Base-by-base conservation (phyloP, 2,888 invertebrate species). In the Clivina fossor region DNA sequence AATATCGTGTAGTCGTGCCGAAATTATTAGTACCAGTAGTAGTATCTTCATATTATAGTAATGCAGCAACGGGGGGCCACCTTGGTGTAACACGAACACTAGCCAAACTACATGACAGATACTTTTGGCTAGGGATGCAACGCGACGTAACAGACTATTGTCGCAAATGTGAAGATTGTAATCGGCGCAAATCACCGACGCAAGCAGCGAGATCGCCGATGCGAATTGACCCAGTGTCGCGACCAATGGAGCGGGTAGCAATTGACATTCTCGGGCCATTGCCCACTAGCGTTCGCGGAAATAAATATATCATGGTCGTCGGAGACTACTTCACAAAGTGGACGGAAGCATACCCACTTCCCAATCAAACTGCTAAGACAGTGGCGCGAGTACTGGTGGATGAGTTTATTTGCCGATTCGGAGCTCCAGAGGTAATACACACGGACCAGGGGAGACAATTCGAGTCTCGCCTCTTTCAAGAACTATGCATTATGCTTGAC, bases 281-380 rank as follows among this genome's bases (percentile, higher is more conserved):
- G 15, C 58, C 58, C 2, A 35, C 11, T 13, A 47, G 58, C 2
- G 15, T 26, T 2, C 15, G 13, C 5, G 61, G 44, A 32, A 60
- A 59, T 24, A 32, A 38, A 7, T 60, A 57, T 32, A 51, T 62
- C 5, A n/a, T 63, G 15, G 60, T 62, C 1, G 60, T 44, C 1
- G 49, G 33, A 8, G 50, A 54, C 30, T 62, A 62, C 18, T 62
- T 65, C 16, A 62, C 60, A 2, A 60, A 63, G 30, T 65, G 62
- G 63, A 61, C 62, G 1, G 64, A 64, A 55, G 61, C 57, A 7
- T 61, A 63, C 18, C 59, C 69, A 1, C 28, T 70, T 2, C 64
- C 64, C 0, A 63, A 68, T 33, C 64, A 64, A 15, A 62, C 62
- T 33, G 61, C 70, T 0, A 57, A 56, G 5, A 68, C 68, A 0